Conservation (phyloP, 2,113 vertebrate species). For the Nibea albiflora region DNA sequence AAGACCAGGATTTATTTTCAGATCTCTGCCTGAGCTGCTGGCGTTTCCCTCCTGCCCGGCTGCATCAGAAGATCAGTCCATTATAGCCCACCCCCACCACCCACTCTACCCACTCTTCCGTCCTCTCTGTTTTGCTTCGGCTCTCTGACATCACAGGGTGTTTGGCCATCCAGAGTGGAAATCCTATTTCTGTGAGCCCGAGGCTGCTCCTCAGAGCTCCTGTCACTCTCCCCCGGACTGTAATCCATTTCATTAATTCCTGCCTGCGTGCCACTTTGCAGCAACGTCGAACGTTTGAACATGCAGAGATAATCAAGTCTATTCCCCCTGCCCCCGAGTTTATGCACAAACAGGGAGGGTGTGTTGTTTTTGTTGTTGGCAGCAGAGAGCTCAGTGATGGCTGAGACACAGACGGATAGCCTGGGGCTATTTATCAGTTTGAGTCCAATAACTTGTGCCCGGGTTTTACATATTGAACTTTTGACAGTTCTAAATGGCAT, state of each 20-base stretch:
- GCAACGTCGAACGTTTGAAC: conserved; percentile 8
- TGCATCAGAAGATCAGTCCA: conserved; percentile 22
- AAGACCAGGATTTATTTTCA: conserved; percentile 16
- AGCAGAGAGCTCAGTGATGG: conserved; percentile 10
- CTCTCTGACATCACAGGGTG: conserved; percentile 27
- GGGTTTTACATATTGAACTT: conserved; percentile 40
- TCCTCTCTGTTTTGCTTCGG: neutral
- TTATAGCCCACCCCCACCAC: neutral
- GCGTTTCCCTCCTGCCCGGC: conserved; percentile 4
- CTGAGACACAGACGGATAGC: conserved; percentile 6
- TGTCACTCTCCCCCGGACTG: conserved; percentile 28
- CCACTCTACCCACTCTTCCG: neutral
- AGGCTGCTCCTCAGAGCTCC: conserved; percentile 37
- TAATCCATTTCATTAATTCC: conserved; percentile 48
- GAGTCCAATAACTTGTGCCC: conserved; percentile 29
- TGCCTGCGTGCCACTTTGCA: conserved; percentile 29
- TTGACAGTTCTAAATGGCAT: conserved; percentile 48
- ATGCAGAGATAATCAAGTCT: conserved; percentile 24
- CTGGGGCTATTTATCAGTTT: conserved; percentile 44
- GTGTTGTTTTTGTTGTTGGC: conserved; percentile 37
- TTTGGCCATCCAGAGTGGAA: conserved; percentile 26
- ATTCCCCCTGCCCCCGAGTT: conserved; percentile 11
- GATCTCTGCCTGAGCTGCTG: conserved; percentile 25
- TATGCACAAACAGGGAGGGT: conserved; percentile 23
- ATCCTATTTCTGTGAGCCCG: conserved; percentile 35